phyloP scores from a whole-genome alignment of 2,888 invertebrate species.

The Xanthia icteritia region DNA sequence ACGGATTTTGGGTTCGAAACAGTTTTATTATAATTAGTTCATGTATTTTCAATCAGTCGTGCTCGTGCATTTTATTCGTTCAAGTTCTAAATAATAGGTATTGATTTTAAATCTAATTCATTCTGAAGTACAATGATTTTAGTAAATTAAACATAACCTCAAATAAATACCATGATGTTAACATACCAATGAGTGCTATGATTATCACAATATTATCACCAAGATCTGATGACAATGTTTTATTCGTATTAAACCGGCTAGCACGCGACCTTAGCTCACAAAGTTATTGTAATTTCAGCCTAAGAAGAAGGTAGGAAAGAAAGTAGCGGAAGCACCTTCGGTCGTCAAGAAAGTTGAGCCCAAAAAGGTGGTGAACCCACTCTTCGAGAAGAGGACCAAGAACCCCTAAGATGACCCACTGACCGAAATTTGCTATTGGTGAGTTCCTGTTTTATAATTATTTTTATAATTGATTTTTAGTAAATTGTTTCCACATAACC shows the following conservation, averaged over 20 bases:
- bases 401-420: too few relatives aligned
- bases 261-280: conserved; percentile 10
- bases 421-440: conserved; percentile 99
- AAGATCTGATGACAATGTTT: conserved; percentile 76
- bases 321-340: conserved; percentile 98
- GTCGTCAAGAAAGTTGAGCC: conserved; percentile 98
- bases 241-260: background rate
- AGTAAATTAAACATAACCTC: background rate
- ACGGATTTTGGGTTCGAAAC: too few relatives aligned
- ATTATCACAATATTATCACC: conserved; percentile 82
- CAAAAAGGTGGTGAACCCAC: conserved; percentile 98
- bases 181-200: conserved; percentile 74
- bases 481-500: conserved; percentile 74
- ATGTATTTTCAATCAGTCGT: background rate
- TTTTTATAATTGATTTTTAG: background rate
- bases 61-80: conserved; percentile 4
- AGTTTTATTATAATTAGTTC: too few relatives aligned
- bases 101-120: background rate
- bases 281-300: conserved; percentile 90
- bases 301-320: conserved; percentile 98
- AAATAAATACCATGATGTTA: background rate
- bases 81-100: background rate
- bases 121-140: background rate
- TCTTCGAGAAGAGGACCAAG: conserved; percentile 98
- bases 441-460: conserved; percentile 76